Conservation (phyloP, 2,888 invertebrate genomes). For the Micoletzkya japonica region DNA sequence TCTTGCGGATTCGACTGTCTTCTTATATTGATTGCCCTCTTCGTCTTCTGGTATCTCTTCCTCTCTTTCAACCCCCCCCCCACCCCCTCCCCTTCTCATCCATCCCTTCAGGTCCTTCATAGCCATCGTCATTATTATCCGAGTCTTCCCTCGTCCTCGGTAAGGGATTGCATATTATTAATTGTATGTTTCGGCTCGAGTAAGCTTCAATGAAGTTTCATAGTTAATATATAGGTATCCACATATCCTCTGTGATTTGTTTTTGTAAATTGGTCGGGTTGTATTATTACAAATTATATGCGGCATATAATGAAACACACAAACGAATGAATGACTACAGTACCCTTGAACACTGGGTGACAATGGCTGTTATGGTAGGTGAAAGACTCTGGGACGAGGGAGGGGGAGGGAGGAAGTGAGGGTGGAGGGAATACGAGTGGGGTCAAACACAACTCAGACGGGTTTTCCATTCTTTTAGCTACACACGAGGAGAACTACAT, state of each 20-base stretch:
- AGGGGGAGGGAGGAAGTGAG: not conserved
- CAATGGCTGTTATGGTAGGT: not conserved
- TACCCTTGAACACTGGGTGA: not conserved
- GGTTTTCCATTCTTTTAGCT: too few relatives aligned
- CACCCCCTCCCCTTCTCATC: not conserved
- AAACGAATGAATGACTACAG: not conserved
- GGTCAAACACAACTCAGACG: not conserved
- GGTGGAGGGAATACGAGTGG: not conserved
- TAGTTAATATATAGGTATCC: too few relatives aligned
- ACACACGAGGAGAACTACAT: too few relatives aligned
- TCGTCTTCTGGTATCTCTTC: conserved; percentile 53
- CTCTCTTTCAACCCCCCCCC: not conserved
- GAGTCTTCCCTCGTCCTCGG: conserved; percentile 40
- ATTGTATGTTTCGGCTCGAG: too few relatives aligned
- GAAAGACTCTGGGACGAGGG: not conserved
- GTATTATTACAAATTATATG: too few relatives aligned
- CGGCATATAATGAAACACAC: not conserved
- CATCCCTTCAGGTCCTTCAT: conserved; percentile 33
- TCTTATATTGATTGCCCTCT: conserved; percentile 47
- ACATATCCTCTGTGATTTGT: too few relatives aligned
- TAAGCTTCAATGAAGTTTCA: too few relatives aligned
- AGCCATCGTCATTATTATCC: conserved; percentile 47
- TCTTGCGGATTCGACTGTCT: conserved; percentile 54
- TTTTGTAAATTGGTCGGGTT: too few relatives aligned
- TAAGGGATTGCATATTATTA: not conserved